Percentiles rank a stretch among this genome's conserved stretches.
phyloP scores from a whole-genome alignment of 1,140 invertebrate species.

The Zelostemma sp. region DNA sequence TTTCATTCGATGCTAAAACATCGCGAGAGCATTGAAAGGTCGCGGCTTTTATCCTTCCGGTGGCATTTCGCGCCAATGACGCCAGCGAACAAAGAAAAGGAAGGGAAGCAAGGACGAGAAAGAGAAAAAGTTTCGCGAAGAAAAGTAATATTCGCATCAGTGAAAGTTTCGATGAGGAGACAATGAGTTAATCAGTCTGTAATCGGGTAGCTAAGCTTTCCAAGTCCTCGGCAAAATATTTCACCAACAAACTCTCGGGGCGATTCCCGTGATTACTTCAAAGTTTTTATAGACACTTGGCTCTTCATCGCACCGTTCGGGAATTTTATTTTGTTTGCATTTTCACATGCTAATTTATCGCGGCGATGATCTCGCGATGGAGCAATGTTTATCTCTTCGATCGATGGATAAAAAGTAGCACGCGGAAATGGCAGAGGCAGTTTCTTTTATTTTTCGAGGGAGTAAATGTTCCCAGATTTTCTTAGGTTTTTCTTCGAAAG shows the following conservation, averaged over 20 bases:
- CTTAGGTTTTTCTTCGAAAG: constrained; percentile 11
- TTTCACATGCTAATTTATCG: too few species aligned
- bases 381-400: too few species aligned
- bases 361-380: too few species aligned
- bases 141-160: background rate
- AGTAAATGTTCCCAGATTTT: background rate
- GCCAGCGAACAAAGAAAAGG: background rate
- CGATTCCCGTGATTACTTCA: background rate
- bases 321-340: too few species aligned
- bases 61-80: too few species aligned
- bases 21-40: too few species aligned
- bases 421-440: background rate
- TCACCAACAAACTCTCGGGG: background rate
- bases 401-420: constrained; percentile 1
- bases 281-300: background rate
- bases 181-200: background rate
- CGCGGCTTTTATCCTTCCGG: background rate
- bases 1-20: too few species aligned
- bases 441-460: too few species aligned
- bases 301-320: background rate
- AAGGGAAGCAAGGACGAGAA: background rate
- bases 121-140: background rate
- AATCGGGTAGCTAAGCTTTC: background rate
- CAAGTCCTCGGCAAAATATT: background rate
- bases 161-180: background rate